These are phyloP conservation scores for Oreortyx pictus DNA, from an alignment of 2,797 vertebrate species.

Conservation along the genomic window DNA sequence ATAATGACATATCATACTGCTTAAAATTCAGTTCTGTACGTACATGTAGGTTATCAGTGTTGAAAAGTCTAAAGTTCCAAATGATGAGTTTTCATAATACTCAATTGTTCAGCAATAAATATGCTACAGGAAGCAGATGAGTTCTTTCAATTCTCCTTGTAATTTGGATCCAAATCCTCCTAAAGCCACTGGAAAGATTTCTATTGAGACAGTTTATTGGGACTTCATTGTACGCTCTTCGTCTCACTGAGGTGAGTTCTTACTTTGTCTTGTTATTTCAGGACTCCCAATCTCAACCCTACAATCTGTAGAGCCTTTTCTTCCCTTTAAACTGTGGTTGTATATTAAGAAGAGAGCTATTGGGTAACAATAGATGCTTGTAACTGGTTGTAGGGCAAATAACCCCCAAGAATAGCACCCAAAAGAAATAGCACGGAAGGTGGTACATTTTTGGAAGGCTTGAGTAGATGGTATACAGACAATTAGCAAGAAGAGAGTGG, in stretches of 20 bases:
- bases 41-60: neutral
- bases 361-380: neutral
- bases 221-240: neutral
- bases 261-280: constrained; percentile 21
- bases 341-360: neutral
- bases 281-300: constrained; percentile 12
- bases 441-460: too few species aligned
- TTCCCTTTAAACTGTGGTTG: neutral
- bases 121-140: constrained; percentile 29
- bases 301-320: neutral
- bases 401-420: too few species aligned
- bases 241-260: constrained; percentile 5
- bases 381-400: neutral
- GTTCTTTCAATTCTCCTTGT: constrained; percentile 39
- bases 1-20: neutral
- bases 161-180: constrained; percentile 27
- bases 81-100: neutral
- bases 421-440: too few species aligned
- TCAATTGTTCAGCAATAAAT: neutral
- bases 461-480: too few species aligned
- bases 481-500: too few species aligned
- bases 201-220: constrained; percentile 11
- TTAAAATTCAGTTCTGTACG: neutral
- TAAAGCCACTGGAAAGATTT: constrained; percentile 27
- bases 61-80: neutral